These are phyloP conservation scores for Limosa lapponica DNA, from an alignment of 2,797 vertebrate species.

Conservation along the genomic window DNA sequence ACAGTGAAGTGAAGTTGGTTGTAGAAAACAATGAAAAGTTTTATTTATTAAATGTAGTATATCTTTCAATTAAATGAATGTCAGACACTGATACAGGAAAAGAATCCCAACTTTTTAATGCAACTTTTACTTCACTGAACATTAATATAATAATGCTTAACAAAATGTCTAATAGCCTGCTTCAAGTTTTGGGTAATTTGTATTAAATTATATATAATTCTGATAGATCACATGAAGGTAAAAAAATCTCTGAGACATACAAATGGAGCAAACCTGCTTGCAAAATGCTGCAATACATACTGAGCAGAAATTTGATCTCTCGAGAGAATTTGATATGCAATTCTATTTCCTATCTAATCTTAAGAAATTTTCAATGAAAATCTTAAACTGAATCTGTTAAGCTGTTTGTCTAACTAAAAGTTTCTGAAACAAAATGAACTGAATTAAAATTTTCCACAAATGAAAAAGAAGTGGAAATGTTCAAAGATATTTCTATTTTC, in stretches of 20 bases:
- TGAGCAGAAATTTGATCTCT: too few species aligned
- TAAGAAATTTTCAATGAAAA: neutral
- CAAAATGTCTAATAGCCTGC: neutral
- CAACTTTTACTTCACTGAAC: slow-evolving; percentile 40
- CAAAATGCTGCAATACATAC: too few species aligned
- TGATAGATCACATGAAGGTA: neutral
- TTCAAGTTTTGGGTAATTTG: neutral
- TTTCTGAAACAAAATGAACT: neutral
- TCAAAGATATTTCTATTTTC: neutral
- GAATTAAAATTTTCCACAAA: neutral
- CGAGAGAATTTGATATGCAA: too few species aligned
- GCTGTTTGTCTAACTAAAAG: neutral
- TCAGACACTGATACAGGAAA: slow-evolving; percentile 1
- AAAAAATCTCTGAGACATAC: neutral
- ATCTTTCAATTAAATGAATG: neutral
- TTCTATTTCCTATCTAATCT: neutral
- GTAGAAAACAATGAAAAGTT: too few species aligned
- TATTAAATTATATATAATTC: neutral
- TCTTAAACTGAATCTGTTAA: neutral
- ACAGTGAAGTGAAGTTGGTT: too few species aligned
- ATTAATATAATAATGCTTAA: neutral
- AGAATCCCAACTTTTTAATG: slow-evolving; percentile 26
- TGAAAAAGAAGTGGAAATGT: neutral
- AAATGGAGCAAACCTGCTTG: too few species aligned
- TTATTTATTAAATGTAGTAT: neutral